Evolutionary conservation across 2,113 vertebrate genomes (phyloP).

Genomic region (Piaya cayana): DNA sequence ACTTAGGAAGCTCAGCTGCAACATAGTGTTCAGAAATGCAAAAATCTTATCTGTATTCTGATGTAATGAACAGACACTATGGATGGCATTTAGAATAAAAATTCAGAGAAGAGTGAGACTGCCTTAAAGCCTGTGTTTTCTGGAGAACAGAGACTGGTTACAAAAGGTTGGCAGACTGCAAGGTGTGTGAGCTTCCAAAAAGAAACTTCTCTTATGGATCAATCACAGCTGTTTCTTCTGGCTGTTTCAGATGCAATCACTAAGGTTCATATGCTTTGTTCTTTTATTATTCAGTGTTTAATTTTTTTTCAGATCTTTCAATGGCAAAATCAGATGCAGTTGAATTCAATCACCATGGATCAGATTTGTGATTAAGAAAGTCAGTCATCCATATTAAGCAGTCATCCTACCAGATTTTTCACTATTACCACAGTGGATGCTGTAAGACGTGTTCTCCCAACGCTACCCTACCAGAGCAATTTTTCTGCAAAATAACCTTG

Average conservation of each 20-base stretch:
- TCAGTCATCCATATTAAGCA: background rate
- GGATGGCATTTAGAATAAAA: background rate
- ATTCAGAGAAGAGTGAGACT: background rate
- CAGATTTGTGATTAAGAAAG: background rate
- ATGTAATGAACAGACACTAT: background rate
- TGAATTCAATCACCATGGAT: background rate
- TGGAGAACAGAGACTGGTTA: background rate
- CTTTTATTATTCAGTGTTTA: background rate
- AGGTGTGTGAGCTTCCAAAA: background rate
- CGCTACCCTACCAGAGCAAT: background rate
- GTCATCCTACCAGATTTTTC: background rate
- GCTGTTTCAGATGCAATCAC: background rate
- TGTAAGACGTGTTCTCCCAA: background rate
- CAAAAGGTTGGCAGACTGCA: background rate
- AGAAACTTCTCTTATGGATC: background rate
- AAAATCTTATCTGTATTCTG: constrained; percentile 12
- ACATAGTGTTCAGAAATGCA: constrained; percentile 5
- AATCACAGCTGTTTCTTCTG: background rate
- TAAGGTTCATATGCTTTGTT: background rate
- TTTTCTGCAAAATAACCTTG: background rate
- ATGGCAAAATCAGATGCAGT: background rate
- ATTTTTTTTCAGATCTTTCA: background rate
- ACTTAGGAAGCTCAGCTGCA: constrained; percentile 1
- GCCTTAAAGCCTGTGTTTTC: background rate
- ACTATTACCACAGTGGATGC: background rate